Evolutionary conservation across 23 tunicate genomes (phyloP).

Genomic region (Halocynthia aurantium): DNA sequence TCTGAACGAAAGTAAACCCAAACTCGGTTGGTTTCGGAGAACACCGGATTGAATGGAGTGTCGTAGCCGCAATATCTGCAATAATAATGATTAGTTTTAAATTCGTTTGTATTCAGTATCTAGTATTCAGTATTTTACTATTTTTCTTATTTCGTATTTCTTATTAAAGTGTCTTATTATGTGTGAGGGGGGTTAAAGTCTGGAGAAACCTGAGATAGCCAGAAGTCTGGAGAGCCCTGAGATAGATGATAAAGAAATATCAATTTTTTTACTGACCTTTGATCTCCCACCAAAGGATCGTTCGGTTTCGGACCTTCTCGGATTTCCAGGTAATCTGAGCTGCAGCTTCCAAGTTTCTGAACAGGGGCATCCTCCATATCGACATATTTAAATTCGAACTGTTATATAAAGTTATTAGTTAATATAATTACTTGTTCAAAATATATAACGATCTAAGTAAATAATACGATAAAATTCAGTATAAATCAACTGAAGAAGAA

Average conservation of each 20-base stretch:
- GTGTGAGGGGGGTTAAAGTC: too few relatives aligned
- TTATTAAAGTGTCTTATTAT: too few relatives aligned
- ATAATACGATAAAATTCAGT: neutral
- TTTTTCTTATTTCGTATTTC: too few relatives aligned
- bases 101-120: too few relatives aligned
- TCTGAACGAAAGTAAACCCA: slow-evolving; percentile 46
- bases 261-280: slow-evolving; percentile 37
- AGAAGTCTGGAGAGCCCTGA: too few relatives aligned
- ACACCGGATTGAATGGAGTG: slow-evolving; percentile 55
- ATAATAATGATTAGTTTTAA: neutral
- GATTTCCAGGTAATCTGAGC: slow-evolving; percentile 58
- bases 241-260: too few relatives aligned
- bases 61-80: slow-evolving; percentile 75
- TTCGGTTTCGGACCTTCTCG: slow-evolving; percentile 28
- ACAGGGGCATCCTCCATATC: slow-evolving; percentile 85
- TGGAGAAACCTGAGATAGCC: too few relatives aligned
- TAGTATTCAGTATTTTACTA: too few relatives aligned
- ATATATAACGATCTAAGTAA: neutral
- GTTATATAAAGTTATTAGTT: neutral
- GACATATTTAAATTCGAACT: slow-evolving; percentile 67
- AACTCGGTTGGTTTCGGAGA: slow-evolving; percentile 42
- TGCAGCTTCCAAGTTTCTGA: slow-evolving; percentile 63
- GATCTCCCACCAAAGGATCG: slow-evolving; percentile 59
- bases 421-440: slow-evolving; percentile 1
- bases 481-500: neutral